Percentiles rank a stretch among this genome's conserved stretches.
Evolutionary conservation across 1,140 invertebrate genomes (phyloP).

Genomic region (Listronotus bonariensis): DNA sequence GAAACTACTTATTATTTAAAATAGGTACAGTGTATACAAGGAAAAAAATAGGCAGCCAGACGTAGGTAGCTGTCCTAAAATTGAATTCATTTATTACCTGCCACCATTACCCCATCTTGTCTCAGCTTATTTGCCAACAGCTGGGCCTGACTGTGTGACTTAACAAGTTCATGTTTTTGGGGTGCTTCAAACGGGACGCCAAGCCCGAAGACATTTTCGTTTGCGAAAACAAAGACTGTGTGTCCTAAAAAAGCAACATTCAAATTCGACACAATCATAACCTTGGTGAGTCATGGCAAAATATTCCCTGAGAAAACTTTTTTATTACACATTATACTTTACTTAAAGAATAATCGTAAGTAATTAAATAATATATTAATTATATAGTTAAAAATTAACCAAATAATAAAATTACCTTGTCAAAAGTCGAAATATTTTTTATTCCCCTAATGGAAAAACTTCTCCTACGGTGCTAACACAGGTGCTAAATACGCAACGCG

Average conservation of each 20-base stretch:
- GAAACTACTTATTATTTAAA: no score
- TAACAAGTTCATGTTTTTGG: conserved; percentile 53
- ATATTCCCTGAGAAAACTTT: conserved; percentile 8
- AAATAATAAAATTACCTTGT: conserved; percentile 26
- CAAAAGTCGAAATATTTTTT: conserved; percentile 22
- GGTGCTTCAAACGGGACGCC: conserved; percentile 52
- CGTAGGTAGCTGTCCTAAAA: no score
- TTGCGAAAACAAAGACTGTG: conserved; percentile 29
- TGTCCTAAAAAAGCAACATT: conserved; percentile 32
- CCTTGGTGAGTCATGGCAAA: conserved; percentile 29
- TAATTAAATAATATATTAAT: no score
- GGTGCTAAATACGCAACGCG: conserved; percentile 30
- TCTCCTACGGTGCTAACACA: no score
- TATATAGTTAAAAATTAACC: conserved; percentile 2
- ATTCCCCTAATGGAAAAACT: conserved; percentile 24
- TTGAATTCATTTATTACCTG: conserved; percentile 44
- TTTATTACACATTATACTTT: neutral
- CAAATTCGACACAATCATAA: conserved; percentile 10
- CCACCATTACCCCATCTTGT: conserved; percentile 54
- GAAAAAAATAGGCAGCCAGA: no score
- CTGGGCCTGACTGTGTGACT: conserved; percentile 54
- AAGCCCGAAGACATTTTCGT: conserved; percentile 54
- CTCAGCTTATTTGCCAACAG: conserved; percentile 52
- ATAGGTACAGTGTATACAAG: no score
- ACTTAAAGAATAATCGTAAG: no score